These are phyloP conservation scores for Euzophera pinguis DNA, from an alignment of 2,888 invertebrate genomes.

Conservation along the genomic window DNA sequence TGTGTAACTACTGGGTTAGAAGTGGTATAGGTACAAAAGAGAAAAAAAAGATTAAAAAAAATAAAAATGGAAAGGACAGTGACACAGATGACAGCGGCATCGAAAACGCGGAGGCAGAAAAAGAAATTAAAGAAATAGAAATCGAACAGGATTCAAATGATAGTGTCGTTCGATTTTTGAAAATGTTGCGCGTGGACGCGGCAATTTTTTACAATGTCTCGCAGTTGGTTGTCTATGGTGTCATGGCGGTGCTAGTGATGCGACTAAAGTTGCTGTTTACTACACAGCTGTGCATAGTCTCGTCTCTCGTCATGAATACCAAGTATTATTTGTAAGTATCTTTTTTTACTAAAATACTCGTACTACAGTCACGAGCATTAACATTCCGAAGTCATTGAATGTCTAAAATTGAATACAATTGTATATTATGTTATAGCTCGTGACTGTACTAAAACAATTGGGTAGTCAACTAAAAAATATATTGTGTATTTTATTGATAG, in stretches of 20 bases:
- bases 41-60: slow-evolving; percentile 24
- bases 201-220: slow-evolving; percentile 84
- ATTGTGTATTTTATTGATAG: too few relatives aligned
- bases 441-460: too few relatives aligned
- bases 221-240: slow-evolving; percentile 84
- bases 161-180: slow-evolving; percentile 39
- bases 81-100: slow-evolving; percentile 76
- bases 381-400: too few relatives aligned
- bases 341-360: background rate
- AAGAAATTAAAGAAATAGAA: slow-evolving; percentile 30
- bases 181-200: slow-evolving; percentile 65
- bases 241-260: slow-evolving; percentile 89
- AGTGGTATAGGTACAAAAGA: slow-evolving; percentile 18
- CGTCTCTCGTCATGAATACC: slow-evolving; percentile 82
- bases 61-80: slow-evolving; percentile 32
- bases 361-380: too few relatives aligned
- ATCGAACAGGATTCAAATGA: slow-evolving; percentile 19
- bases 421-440: too few relatives aligned
- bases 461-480: too few relatives aligned
- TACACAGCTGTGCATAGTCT: slow-evolving; percentile 87
- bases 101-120: slow-evolving; percentile 62
- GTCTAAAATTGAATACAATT: too few relatives aligned
- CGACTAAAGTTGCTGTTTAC: slow-evolving; percentile 88
- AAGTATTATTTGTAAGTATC: slow-evolving; percentile 74
- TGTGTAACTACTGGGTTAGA: slow-evolving; percentile 54